These are phyloP conservation scores for Lycaon pictus DNA, from an alignment of 2,113 vertebrate genomes.

Conservation along the genomic window DNA sequence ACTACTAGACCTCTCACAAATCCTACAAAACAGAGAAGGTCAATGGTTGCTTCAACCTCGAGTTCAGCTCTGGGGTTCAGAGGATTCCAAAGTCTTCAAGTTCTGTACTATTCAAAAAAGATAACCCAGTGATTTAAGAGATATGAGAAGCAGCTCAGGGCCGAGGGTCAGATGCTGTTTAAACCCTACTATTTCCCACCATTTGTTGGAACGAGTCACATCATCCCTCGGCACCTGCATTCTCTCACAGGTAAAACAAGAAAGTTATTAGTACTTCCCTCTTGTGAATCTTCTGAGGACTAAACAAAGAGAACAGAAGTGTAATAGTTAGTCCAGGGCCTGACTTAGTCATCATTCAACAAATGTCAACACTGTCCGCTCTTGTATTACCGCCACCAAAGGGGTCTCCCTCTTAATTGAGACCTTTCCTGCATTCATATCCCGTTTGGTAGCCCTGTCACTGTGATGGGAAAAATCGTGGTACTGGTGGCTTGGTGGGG, in stretches of 20 bases:
- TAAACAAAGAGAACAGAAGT: neutral
- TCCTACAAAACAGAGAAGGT: neutral
- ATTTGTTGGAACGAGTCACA: neutral
- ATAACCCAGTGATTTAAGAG: neutral
- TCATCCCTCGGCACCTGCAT: neutral
- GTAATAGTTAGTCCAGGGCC: neutral
- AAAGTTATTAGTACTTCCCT: neutral
- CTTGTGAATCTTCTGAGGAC: neutral
- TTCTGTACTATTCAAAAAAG: neutral
- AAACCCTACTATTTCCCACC: neutral
- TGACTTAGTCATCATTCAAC: neutral
- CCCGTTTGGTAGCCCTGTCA: neutral
- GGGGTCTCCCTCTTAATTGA: neutral
- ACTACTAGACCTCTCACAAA: neutral
- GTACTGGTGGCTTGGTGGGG: neutral
- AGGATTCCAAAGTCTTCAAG: slow-evolving; percentile 33
- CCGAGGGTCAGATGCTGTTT: neutral
- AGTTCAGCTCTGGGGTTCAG: slow-evolving; percentile 6
- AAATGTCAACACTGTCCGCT: neutral
- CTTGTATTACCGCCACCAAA: neutral
- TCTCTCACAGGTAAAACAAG: neutral
- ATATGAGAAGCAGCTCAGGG: neutral
- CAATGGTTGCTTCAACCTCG: neutral
- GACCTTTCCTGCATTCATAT: neutral
- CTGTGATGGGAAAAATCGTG: neutral